Base-by-base conservation (phyloP, 2,797 vertebrate species). In the Ptychobarbus kaznakovi region DNA sequence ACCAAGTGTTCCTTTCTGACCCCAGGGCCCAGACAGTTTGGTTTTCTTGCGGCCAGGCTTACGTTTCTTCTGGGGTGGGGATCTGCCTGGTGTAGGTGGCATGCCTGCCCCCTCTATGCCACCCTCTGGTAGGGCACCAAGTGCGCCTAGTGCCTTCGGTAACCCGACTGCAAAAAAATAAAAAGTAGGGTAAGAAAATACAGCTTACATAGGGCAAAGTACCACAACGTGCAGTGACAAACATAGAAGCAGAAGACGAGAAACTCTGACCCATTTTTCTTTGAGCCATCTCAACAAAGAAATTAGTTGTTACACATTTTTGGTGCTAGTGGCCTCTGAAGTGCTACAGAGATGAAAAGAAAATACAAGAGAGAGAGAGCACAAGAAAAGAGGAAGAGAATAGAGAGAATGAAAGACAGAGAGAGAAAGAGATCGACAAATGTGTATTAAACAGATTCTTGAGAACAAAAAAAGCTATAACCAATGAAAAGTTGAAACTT, bases 31-130 rank as follows among this genome's bases (percentile, higher is more conserved):
- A 0, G 92, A 82, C 38, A 93, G 90, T 90, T 95, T 95, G 94
- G 95, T 93, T 97, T 97, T 96, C 96, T 97, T 96, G 94, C 98
- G 97, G 88, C 97, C 97, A 81, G 97, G 96, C 93, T 98, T 98
- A 84, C 97, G 97, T 83, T 97, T 96, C 92, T 95, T 96, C 90
- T 97, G 96, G 89, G 96, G 96, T 84, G 96, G 95, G 80, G 96
- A 95, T 90, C 95, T 95, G 88, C 96, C 96, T 91, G 96, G 94
- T 85, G 92, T 93, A 88, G 95, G 95, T 93, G 96, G 95, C 95
- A 97, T 94, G 90, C 93, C 95, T 90, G 94, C 89, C 81, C 94
- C 96, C 92, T 98, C 97, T 90, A 96, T 92, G 84, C 94, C 95
- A 89, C 96, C 94, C 87, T 99, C 98, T 72, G 96, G 94, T 83